These are phyloP conservation scores for Allophyes oxyacanthae DNA, from an alignment of 2,888 invertebrate species.

Conservation along the genomic window DNA sequence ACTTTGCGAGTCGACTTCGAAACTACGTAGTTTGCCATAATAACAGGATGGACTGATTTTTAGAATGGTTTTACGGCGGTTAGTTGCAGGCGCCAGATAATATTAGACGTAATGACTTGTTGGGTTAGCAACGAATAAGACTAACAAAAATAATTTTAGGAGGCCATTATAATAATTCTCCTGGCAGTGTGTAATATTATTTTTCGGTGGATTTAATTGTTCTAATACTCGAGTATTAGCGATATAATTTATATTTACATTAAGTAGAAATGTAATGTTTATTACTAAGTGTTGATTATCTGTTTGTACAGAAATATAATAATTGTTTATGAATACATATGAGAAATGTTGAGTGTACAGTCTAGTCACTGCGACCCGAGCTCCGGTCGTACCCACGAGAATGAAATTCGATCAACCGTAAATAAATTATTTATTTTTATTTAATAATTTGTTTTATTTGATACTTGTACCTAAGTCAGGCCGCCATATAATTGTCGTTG, in stretches of 20 bases:
- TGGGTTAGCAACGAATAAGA: constrained; percentile 81
- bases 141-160: constrained; percentile 85
- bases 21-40: constrained; percentile 43
- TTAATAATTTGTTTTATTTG: constrained; percentile 73
- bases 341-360: constrained; percentile 87
- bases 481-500: no score
- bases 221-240: constrained; percentile 90
- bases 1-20: constrained; percentile 39
- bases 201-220: constrained; percentile 86
- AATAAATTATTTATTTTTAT: constrained; percentile 89
- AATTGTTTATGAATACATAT: constrained; percentile 83
- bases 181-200: constrained; percentile 84
- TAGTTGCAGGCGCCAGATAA: constrained; percentile 67
- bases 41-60: constrained; percentile 61
- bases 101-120: constrained; percentile 69
- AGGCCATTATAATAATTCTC: constrained; percentile 79
- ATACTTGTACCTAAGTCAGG: background rate
- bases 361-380: constrained; percentile 87
- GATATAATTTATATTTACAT: constrained; percentile 84
- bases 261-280: constrained; percentile 86
- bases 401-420: constrained; percentile 80
- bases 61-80: constrained; percentile 65
- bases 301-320: constrained; percentile 86
- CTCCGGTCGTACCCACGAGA: constrained; percentile 81
- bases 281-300: constrained; percentile 87